phyloP scores from a whole-genome alignment of 2,888 invertebrate genomes.

The Blastobasis adustella region DNA sequence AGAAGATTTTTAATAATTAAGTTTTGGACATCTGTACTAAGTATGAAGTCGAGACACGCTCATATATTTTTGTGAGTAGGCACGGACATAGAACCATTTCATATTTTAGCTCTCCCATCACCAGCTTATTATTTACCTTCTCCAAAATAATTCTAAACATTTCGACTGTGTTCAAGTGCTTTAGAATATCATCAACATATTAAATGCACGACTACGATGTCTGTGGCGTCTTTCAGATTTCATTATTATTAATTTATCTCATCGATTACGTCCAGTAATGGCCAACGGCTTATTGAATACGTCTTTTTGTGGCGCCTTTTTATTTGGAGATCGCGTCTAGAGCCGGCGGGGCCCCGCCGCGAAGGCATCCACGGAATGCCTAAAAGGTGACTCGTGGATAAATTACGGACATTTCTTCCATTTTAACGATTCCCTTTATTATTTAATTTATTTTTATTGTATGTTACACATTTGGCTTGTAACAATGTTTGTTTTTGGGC shows the following conservation, averaged over 20 bases:
- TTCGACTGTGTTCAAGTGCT: constrained; percentile 19
- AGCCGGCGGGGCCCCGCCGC: constrained; percentile 64
- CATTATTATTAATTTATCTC: constrained; percentile 71
- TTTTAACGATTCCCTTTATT: constrained; percentile 75
- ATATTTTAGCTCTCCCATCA: too few relatives aligned
- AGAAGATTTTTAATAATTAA: too few relatives aligned
- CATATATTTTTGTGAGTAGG: too few relatives aligned
- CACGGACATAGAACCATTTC: too few relatives aligned
- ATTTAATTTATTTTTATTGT: constrained; percentile 74
- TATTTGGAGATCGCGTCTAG: constrained; percentile 68
- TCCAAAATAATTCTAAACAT: too few relatives aligned
- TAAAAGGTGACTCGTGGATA: constrained; percentile 74
- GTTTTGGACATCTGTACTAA: too few relatives aligned
- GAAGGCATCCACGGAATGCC: constrained; percentile 70
- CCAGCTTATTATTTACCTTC: too few relatives aligned
- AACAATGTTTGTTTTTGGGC: constrained; percentile 72
- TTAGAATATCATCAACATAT: neutral
- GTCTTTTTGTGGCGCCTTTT: constrained; percentile 74
- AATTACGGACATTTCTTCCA: constrained; percentile 73
- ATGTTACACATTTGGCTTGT: constrained; percentile 73
- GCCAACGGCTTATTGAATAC: constrained; percentile 69
- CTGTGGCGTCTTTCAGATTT: constrained; percentile 39
- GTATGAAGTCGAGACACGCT: too few relatives aligned
- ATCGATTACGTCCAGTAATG: constrained; percentile 70
- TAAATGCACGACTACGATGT: neutral